Conservation (phyloP, 2,888 invertebrate genomes). For the Tiliacea citrago region DNA sequence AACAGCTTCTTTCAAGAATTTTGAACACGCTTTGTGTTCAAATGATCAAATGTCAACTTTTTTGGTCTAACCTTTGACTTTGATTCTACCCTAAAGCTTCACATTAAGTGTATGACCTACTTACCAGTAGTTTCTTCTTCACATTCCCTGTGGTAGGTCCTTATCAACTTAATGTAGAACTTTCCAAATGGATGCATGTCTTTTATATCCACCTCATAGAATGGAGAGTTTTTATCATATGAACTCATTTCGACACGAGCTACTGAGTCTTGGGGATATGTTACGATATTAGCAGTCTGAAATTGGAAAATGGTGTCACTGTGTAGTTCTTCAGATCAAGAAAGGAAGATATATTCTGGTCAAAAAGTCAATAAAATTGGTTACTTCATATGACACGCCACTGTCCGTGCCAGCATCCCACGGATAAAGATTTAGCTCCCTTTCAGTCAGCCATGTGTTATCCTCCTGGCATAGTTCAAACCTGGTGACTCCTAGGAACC, state of each 20-base stretch:
- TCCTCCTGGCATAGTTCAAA: conserved; percentile 96
- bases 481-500: conserved; percentile 98
- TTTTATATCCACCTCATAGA: conserved; percentile 83
- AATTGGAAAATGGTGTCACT: conserved; percentile 47
- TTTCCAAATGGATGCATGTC: conserved; percentile 85
- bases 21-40: background rate
- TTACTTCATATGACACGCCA: conserved; percentile 97
- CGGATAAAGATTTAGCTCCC: conserved; percentile 96
- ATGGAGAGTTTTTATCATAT: conserved; percentile 85
- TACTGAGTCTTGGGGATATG: conserved; percentile 83
- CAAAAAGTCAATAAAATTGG: background rate
- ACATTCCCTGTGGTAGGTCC: conserved; percentile 82
- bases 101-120: conserved; percentile 43
- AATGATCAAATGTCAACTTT: background rate
- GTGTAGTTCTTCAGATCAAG: background rate
- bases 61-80: background rate
- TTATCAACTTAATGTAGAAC: conserved; percentile 80
- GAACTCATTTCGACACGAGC: conserved; percentile 84
- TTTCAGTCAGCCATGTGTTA: conserved; percentile 96
- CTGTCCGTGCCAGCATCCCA: conserved; percentile 99
- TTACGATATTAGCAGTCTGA: conserved; percentile 83
- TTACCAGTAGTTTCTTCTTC: conserved; percentile 73
- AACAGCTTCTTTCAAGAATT: background rate
- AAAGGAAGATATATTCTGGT: background rate
- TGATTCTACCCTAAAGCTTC: background rate